These are phyloP conservation scores for Paracentrotus lividus DNA, from an alignment of 53 echinoderm and acorn worm genomes.

Conservation along the genomic window DNA sequence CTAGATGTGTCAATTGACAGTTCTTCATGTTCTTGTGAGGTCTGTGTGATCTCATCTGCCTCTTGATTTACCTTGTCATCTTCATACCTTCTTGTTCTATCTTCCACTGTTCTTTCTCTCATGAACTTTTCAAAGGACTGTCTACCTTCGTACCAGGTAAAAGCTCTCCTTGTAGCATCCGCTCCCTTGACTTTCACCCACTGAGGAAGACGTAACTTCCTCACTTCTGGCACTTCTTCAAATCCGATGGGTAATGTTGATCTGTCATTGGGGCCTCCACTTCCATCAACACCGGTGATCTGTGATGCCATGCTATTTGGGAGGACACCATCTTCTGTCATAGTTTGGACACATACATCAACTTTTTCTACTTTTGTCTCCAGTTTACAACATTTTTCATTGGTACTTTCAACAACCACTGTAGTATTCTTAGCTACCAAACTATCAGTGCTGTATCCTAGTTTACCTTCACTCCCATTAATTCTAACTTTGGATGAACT, in stretches of 20 bases:
- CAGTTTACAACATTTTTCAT: not conserved
- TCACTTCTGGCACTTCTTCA: conserved; percentile 45
- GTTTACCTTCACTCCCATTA: not conserved
- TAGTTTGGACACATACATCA: conserved; percentile 23
- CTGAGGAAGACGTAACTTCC: not conserved
- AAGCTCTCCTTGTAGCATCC: not conserved
- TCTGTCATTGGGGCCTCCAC: not conserved
- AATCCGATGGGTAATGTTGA: conserved; percentile 30
- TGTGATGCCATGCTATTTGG: not conserved
- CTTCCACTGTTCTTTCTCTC: not conserved
- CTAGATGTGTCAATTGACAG: not conserved
- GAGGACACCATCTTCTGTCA: not conserved
- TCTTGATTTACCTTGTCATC: not conserved
- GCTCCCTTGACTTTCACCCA: not conserved
- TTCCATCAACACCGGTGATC: not conserved
- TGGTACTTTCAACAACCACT: conserved; percentile 11
- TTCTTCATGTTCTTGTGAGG: not conserved
- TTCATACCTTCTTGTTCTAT: not conserved
- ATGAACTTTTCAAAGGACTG: conserved; percentile 51
- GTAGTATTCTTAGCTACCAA: not conserved
- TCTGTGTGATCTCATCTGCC: not conserved
- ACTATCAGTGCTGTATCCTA: not conserved
- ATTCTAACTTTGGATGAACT: not conserved
- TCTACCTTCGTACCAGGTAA: conserved; percentile 37
- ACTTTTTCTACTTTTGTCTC: not conserved